Conservation (phyloP, 2,888 invertebrate genomes). For the Amblyjoppa fuscipennis region DNA sequence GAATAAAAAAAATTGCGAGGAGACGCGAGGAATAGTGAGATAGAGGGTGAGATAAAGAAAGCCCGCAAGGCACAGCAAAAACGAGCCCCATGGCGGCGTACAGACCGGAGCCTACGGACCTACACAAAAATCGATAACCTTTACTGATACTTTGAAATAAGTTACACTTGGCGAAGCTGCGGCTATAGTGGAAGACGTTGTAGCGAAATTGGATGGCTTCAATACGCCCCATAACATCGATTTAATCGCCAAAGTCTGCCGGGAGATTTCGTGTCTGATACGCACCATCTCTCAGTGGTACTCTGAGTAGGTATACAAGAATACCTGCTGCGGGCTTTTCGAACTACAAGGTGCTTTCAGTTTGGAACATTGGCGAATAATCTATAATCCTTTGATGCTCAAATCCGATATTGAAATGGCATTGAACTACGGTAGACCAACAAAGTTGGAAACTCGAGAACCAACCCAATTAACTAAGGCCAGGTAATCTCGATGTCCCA, state of each 20-base stretch:
- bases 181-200: conserved; percentile 15
- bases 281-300: not conserved
- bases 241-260: conserved; percentile 18
- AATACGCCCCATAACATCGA: conserved; percentile 32
- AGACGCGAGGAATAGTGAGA: not conserved
- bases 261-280: conserved; percentile 8
- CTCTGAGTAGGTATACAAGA: not conserved
- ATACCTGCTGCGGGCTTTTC: not conserved
- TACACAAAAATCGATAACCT: conserved; percentile 57
- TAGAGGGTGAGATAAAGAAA: not conserved
- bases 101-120: conserved; percentile 4
- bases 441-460: not conserved
- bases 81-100: conserved; percentile 10
- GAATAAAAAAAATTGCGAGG: not conserved
- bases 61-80: not conserved
- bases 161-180: conserved; percentile 27
- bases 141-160: conserved; percentile 58
- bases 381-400: not conserved
- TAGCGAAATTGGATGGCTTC: conserved; percentile 43
- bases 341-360: not conserved
- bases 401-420: not conserved
- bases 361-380: not conserved
- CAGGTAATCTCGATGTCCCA: not conserved
- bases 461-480: not conserved
- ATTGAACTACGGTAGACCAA: not conserved